Evolutionary conservation across 2,797 vertebrate genomes (phyloP).

Genomic region (Sebastolobus alascanus): DNA sequence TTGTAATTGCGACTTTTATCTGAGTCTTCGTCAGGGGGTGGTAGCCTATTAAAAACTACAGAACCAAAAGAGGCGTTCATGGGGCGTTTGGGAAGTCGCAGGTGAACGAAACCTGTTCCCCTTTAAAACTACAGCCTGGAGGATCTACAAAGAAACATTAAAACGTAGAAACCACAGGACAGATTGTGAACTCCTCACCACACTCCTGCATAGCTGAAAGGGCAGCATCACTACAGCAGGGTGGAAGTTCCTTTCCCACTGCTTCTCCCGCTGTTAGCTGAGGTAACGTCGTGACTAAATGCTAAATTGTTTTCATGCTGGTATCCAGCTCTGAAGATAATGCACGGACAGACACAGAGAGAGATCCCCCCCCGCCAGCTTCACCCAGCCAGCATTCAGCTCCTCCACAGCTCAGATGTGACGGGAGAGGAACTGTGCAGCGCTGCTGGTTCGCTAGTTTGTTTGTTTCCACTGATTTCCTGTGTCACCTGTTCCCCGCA

Average conservation of each 20-base stretch:
- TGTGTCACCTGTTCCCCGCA: conserved; percentile 13
- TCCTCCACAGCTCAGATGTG: conserved; percentile 23
- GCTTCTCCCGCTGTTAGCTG: conserved; percentile 20
- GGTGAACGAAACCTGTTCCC: neutral
- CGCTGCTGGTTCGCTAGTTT: neutral
- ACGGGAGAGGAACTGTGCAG: neutral
- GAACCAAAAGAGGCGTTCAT: no score
- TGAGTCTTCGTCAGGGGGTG: no score
- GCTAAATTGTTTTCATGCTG: conserved; percentile 54
- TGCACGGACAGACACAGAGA: conserved; percentile 3
- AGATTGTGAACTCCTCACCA: neutral
- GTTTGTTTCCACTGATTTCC: conserved; percentile 33
- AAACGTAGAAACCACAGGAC: neutral
- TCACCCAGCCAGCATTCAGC: neutral
- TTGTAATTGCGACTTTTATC: no score
- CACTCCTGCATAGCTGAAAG: neutral
- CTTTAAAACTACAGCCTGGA: neutral
- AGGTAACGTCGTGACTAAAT: conserved; percentile 21
- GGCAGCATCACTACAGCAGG: neutral
- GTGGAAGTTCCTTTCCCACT: conserved; percentile 2
- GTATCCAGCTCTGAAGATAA: conserved; percentile 50
- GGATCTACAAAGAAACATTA: neutral
- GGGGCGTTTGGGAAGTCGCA: no score
- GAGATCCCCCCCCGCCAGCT: conserved; percentile 5
- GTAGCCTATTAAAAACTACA: no score